Evolutionary conservation across 2,797 vertebrate genomes (phyloP).

Genomic region (Poecilia velifera): DNA sequence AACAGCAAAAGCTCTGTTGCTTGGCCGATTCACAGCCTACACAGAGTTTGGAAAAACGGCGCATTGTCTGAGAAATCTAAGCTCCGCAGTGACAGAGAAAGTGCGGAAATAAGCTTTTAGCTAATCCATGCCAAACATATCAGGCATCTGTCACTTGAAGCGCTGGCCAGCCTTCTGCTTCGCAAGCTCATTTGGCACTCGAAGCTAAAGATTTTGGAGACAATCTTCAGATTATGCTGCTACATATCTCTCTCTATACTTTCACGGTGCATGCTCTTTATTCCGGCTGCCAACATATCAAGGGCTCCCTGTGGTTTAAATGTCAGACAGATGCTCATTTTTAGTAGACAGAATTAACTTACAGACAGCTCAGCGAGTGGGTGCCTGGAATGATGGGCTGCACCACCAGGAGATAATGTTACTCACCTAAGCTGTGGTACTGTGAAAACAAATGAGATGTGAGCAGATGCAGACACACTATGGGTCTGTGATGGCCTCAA

Average conservation of each 20-base stretch:
- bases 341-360: slow-evolving; percentile 72
- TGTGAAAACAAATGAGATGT: slow-evolving; percentile 49
- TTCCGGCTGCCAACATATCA: slow-evolving; percentile 49
- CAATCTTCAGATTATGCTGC: slow-evolving; percentile 68
- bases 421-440: slow-evolving; percentile 62
- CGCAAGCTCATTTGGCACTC: slow-evolving; percentile 64
- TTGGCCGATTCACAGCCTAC: slow-evolving; percentile 50
- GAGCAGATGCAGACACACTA: slow-evolving; percentile 46
- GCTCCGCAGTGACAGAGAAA: slow-evolving; percentile 65
- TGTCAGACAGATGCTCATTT: slow-evolving; percentile 73
- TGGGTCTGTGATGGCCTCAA: slow-evolving; percentile 47
- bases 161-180: slow-evolving; percentile 66
- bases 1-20: slow-evolving; percentile 43
- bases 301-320: slow-evolving; percentile 70
- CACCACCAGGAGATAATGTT: slow-evolving; percentile 62
- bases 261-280: slow-evolving; percentile 44
- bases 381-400: slow-evolving; percentile 60
- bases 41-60: slow-evolving; percentile 58
- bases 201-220: slow-evolving; percentile 64
- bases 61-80: slow-evolving; percentile 68
- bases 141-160: slow-evolving; percentile 81
- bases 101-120: slow-evolving; percentile 78
- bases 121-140: slow-evolving; percentile 78
- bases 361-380: slow-evolving; percentile 56
- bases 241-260: slow-evolving; percentile 41